Base-by-base conservation (phyloP, 92 coral and sea anemone genomes). In the Epizoanthus stellaris region DNA sequence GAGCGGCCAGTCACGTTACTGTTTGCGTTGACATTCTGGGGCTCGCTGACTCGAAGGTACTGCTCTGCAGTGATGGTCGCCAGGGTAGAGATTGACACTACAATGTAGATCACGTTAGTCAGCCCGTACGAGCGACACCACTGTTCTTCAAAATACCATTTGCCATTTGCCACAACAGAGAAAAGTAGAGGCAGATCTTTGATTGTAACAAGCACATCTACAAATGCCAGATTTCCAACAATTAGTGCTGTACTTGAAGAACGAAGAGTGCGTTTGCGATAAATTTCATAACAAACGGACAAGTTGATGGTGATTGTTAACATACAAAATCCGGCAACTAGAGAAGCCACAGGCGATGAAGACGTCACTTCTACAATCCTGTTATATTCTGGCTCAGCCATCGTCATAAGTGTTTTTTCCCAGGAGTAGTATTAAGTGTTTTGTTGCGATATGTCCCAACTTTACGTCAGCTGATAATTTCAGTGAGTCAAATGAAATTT, bases 41-140 rank as follows among this genome's bases (percentile, higher is more conserved):
- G 56, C 65, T 92, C 91, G 40, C 90, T 80, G 58, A 90, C 34
- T 69, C 85, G 89, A 49, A 94, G 88, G 66, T 91, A 94, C 71
- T 93, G 99, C 56, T 96, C 99, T 4, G 98, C 92, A 0, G 97
- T 95, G 77, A 96, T 96, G 15, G 99, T 94, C 14, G 95, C 98
- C 1, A 96, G 94, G 47, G 99, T 96, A 14, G 99, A 96, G 82
- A 96, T 92, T 6, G 99, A 94, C 49, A 96, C 98, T 57, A 96
- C 93, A 80, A 96, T 96, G 89, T 96, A 96, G 81, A 96, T 95
- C 8, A 96, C 98, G 64, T 96, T 96, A 47, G 99, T 94, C 34
- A 96, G 95, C 25, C 99, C 99, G 59, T 94, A 92, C 21, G 96
- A 92, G 9, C 97, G 93, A 83, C 99, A 96, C 99, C 99, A 96